Evolutionary conservation across 2,113 vertebrate genomes (phyloP), one percentile per base, ranked within the genome.

Genomic region (Calidris pugnax): DNA sequence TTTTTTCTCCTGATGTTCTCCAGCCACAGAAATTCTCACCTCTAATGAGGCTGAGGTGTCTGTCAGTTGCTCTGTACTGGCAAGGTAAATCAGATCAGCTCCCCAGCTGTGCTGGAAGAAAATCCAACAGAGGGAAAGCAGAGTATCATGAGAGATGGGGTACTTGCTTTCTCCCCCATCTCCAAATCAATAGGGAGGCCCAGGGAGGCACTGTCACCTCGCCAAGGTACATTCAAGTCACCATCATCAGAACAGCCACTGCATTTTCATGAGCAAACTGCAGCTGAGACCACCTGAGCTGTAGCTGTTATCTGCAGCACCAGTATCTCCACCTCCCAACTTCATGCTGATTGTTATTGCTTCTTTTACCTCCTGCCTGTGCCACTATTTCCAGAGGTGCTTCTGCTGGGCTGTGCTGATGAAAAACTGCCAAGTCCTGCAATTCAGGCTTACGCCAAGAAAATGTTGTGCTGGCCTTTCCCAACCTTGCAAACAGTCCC

Each of bases 141-240:
- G 39, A 23, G 19, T 30, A 28, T 37, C 0, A 0, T 2, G 7
- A 87, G 27, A 64, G 23, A n/a, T 3, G 3, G 37, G 20, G 7
- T 24, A 28, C 68, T 69, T 75, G 22, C 53, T 74, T 86, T 21
- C 51, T 66, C 26, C 19, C 9, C 22, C 18, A 23, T 22, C 37
- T 83, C 78, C 63, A 47, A 32, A 75, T 39, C 85, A n/a, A 23
- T 0, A 33, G 41, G 15, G 57, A 81, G 30, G 45, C 63, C 32
- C 71, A 30, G 21, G 76, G 23, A 16, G 17, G 37, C 41, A 37
- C 37, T 47, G 64, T 6, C 48, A 78, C 18, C 28, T 17, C 53
- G 28, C 19, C 79, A 62, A 81, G 69, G 37, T 24, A 20, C 30
- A 20, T 15, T 14, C 5, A 1, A 30, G 26, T 28, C 74, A 57